A percentile compares a stretch with the other conserved stretches of the same genome.
Evolutionary conservation across 2,888 invertebrate genomes (phyloP).

Genomic region (Eledona agricola): DNA sequence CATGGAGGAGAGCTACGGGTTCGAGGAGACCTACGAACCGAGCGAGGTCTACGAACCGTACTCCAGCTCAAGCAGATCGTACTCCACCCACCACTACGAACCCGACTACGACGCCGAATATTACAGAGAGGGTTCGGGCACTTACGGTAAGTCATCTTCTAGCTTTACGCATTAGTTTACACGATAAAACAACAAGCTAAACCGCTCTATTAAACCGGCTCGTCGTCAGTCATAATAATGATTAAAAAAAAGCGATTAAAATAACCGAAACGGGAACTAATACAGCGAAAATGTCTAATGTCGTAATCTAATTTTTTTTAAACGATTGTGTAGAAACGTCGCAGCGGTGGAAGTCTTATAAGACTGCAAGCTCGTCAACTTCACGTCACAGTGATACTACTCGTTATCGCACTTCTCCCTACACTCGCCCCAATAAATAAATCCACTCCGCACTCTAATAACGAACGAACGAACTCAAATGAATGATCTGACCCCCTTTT

Average conservation of each 20-base stretch:
- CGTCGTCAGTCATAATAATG: conserved; percentile 6
- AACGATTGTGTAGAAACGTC: conserved; percentile 63
- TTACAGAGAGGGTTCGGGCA: conserved; percentile 63
- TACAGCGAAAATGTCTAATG: conserved; percentile 36
- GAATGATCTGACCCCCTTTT: no score
- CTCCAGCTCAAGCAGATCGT: conserved; percentile 50
- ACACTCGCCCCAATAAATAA: conserved; percentile 68
- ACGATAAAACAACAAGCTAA: no score
- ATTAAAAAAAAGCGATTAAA: conserved; percentile 24
- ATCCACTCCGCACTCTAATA: conserved; percentile 4
- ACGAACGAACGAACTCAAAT: no score
- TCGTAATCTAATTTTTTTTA: conserved; percentile 29
- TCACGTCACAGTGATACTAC: conserved; percentile 62
- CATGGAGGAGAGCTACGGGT: conserved; percentile 80
- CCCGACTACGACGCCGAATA: conserved; percentile 61
- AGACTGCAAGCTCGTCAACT: conserved; percentile 64
- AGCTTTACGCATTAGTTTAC: conserved; percentile 10
- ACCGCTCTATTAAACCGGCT: no score
- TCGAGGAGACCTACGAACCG: conserved; percentile 63
- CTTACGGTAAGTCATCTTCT: conserved; percentile 46
- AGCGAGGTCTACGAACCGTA: conserved; percentile 54
- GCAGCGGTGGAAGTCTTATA: conserved; percentile 69
- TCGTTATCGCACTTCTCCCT: conserved; percentile 69
- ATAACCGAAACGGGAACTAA: conserved; percentile 19
- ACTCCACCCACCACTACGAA: conserved; percentile 59